Evolutionary conservation across 2,113 vertebrate species (phyloP), one percentile per base, ranked within the genome.

Genomic region (Pteropus alecto): DNA sequence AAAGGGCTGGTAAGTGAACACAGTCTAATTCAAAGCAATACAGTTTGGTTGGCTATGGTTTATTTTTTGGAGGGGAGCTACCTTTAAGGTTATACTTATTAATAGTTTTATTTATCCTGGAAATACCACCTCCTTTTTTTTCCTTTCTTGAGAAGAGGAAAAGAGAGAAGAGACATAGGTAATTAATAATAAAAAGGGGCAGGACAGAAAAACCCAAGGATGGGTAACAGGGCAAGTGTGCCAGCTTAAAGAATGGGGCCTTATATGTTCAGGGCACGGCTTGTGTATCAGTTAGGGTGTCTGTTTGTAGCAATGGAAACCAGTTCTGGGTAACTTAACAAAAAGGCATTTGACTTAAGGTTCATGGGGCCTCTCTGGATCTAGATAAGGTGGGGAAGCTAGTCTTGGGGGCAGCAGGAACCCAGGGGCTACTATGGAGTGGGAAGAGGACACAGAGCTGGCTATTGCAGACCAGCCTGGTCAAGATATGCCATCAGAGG

Each of bases 171-270:
- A 94, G n/a, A 61, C 12, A 1, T 4, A 11, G 35, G 7, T 58
- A 85, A 46, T 7, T 24, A 38, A 43, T 38, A 4, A 41, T 14
- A 58, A 87, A 30, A 70, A 24, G 3, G 13, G 16, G 11, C 19
- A 33, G n/a, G 65, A 3, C 19, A 67, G 67, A 51, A 54, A 61
- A 81, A 38, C 1, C 2, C 0, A 16, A 61, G 30, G 48, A 10
- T 54, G 41, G 16, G 3, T 16, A 0, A 2, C 6, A 24, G 30
- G 54, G 41, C 5, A 6, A 26, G 26, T 0, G 1, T 0, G 38
- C 14, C 1, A 2, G 48, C 71, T 8, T 38, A 15, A 68, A 19
- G 65, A 92, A 21, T 0, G 1, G 21, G 33, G 60, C 18, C 18
- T 35, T 16, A 7, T 19, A 0, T 56, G 38, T 13, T 7, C 60